Evolutionary conservation across 2,888 invertebrate genomes (phyloP).

Genomic region (Euzetes globulus): DNA sequence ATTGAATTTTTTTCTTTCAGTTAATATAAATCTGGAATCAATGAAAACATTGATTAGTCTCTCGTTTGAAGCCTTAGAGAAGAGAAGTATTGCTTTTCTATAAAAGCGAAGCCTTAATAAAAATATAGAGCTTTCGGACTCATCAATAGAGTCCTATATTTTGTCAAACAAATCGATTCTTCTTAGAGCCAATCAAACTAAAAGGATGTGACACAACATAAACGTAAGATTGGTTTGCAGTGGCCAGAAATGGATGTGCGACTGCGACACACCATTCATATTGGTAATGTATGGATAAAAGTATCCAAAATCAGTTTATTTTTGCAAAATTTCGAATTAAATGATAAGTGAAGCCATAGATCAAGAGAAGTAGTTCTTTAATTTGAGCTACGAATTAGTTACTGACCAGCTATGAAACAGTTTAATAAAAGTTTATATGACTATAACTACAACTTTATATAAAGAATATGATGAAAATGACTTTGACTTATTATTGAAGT

Average conservation of each 20-base stretch:
- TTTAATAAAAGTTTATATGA: too few species aligned
- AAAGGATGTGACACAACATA: constrained; percentile 19
- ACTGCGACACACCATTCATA: not conserved
- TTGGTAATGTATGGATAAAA: too few species aligned
- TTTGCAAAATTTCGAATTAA: too few species aligned
- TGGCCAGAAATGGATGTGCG: not conserved
- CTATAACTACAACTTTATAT: too few species aligned
- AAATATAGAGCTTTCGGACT: not conserved
- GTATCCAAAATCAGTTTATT: too few species aligned
- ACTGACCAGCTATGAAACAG: too few species aligned
- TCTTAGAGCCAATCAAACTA: constrained; percentile 14
- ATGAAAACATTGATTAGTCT: not conserved
- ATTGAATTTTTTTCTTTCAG: not conserved
- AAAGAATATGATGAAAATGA: too few species aligned
- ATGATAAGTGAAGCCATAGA: too few species aligned
- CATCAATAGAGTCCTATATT: not conserved
- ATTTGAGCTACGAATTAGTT: too few species aligned
- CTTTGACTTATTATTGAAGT: too few species aligned
- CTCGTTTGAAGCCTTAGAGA: constrained; percentile 1
- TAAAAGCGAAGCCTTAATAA: constrained; percentile 24
- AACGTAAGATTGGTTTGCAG: not conserved
- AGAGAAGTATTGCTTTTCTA: not conserved
- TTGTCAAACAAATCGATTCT: not conserved
- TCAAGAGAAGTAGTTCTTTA: too few species aligned
- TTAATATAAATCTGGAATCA: not conserved